Evolutionary conservation across 2,113 vertebrate species (phyloP), one percentile per base, ranked within the genome.

Genomic region (Corvus hawaiiensis): DNA sequence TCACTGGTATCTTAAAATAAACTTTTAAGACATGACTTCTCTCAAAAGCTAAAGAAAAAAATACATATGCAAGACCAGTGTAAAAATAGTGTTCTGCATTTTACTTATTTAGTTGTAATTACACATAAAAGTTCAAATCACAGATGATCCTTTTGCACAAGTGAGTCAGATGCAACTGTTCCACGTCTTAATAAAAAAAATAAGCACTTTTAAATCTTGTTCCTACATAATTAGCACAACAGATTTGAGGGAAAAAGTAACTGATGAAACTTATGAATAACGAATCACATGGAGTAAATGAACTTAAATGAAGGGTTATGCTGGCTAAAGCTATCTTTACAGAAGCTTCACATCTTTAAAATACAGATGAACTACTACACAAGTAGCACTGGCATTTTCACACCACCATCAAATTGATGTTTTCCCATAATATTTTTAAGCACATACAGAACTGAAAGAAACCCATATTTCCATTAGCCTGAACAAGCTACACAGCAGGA

Each of bases 401-500:
- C 11, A 77, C 3, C 51, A 90, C 48, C 61, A 87, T 71, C 76
- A 87, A 86, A 87, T 16, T 1, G 0, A 41, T 89, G 35, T 41
- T 78, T 69, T 75, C 18, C 92, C 21, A 6, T 44, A 44, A 61
- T 23, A 87, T 37, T 72, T 90, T 35, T 49, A 67, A 94, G 51
- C 32, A 87, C 21, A 73, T 6, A 72, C 30, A 75, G 56, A 92
- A 83, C 41, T 66, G 63, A 94, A 75, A 44, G 55, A 78, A 93
- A 33, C 19, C 15, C 58, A 7, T 41, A 49, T 88, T 94, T 85
- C 87, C 67, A 92, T 69, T 76, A 94, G 69, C 35, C 41, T 87
- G 74, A 95, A 91, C 81, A 91, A 93, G 59, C 68, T 62, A 93
- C 73, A 85, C 59, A 84, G 91, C 69, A 95, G 54, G 87, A 75